Conservation (phyloP, 2,113 vertebrate genomes). For the Leptobrachium leishanense region DNA sequence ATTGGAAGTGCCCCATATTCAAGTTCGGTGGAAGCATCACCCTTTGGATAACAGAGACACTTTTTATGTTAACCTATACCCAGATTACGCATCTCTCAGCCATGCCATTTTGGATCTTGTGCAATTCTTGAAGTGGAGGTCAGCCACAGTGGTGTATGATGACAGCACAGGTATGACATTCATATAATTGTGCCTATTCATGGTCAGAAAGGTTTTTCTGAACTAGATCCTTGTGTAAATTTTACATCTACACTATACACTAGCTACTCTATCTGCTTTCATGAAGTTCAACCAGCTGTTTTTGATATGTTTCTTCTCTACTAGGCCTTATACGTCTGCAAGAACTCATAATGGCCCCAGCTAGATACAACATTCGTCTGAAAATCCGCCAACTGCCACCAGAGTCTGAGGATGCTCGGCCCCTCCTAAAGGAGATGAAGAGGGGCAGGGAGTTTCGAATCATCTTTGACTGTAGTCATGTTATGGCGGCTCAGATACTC, state of each 20-base stretch:
- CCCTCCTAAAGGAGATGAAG: slow-evolving; percentile 98
- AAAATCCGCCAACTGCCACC: slow-evolving; percentile 96
- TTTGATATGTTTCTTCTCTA: not conserved
- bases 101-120: slow-evolving; percentile 95
- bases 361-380: slow-evolving; percentile 93
- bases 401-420: slow-evolving; percentile 83
- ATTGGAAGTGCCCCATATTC: slow-evolving; percentile 94
- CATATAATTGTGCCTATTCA: not conserved
- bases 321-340: slow-evolving; percentile 93
- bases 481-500: slow-evolving; percentile 95
- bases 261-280: too few relatives aligned
- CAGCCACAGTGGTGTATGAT: slow-evolving; percentile 94
- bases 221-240: too few relatives aligned
- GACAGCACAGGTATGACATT: slow-evolving; percentile 87
- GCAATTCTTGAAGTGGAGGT: slow-evolving; percentile 95
- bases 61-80: slow-evolving; percentile 97
- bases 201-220: too few relatives aligned
- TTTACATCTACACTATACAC: too few relatives aligned
- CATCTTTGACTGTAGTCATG: slow-evolving; percentile 96
- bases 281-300: too few relatives aligned
- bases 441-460: slow-evolving; percentile 93
- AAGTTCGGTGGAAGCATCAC: slow-evolving; percentile 97
- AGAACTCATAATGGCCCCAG: slow-evolving; percentile 97
- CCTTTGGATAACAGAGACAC: slow-evolving; percentile 95
- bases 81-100: slow-evolving; percentile 95